Base-by-base conservation (phyloP, 2,888 invertebrate species). In the Anorthoa munda region DNA sequence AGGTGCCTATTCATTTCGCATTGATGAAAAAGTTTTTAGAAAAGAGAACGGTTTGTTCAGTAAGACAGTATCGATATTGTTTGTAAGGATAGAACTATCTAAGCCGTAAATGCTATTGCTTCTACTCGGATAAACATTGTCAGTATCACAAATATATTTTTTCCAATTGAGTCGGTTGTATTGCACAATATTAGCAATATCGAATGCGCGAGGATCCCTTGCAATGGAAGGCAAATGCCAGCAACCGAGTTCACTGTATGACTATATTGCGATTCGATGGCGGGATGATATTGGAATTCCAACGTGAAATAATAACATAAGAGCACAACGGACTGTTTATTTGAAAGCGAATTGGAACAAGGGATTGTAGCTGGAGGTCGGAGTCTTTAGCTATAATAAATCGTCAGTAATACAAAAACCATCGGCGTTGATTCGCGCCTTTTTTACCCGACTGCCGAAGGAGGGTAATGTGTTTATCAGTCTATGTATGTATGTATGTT, bases 151-250 rank as follows among this genome's bases (percentile, higher is more conserved):
- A 87, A 82, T 78, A 81, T 82, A 72, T 83, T 87, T 87, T 85
- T 85, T 85, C 86, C 85, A 86, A 89, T 87, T 87, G 83, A 84
- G 86, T 83, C 81, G 85, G 84, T 89, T 89, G 89, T 92, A 92
- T 90, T 91, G 92, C 91, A 90, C 92, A 91, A 92, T 93, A 93
- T 90, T 93, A 94, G 94, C 93, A 93, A 94, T 95, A 94, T 93
- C 90, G 91, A 90, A 89, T 90, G 91, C 90, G 90, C 87, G 88
- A 82, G 86, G 88, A 88, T 88, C 89, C 88, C 83, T 79, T 89
- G 93, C 93, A 92, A 92, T 92, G 90, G 89, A 90, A 93, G 90
- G 92, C 91, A 92, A 94, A 94, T 94, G 89, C 92, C 92, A 87
- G 87, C 90, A 88, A 91, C 86, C 87, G 90, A 87, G 89, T 90